These are phyloP conservation scores for Apamea epomidion DNA, from an alignment of 2,888 invertebrate genomes.

Conservation along the genomic window DNA sequence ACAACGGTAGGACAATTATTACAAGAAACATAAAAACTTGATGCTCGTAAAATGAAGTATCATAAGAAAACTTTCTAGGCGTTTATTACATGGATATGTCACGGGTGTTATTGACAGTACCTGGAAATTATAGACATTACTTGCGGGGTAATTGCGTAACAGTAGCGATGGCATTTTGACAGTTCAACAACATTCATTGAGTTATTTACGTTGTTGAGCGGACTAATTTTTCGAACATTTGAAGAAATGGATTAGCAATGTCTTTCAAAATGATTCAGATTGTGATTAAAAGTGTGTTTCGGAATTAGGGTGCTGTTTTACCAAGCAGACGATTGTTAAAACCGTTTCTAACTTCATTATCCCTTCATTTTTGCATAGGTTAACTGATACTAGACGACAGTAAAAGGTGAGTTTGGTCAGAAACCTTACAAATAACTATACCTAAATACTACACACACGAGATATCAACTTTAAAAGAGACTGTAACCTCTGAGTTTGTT, in stretches of 20 bases:
- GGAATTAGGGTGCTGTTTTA: not conserved
- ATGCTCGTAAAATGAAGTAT: slow-evolving; percentile 18
- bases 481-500: not conserved
- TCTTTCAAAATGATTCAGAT: not conserved
- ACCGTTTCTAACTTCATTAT: slow-evolving; percentile 12
- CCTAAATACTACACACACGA: not conserved
- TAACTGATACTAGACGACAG: not conserved
- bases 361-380: not conserved
- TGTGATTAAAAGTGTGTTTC: not conserved
- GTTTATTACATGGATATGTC: slow-evolving; percentile 16
- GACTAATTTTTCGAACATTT: not conserved
- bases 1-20: slow-evolving; percentile 36
- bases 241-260: not conserved
- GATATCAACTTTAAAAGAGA: not conserved
- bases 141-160: not conserved
- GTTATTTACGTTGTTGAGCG: not conserved
- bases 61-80: slow-evolving; percentile 38
- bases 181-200: not conserved
- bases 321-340: not conserved
- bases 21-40: slow-evolving; percentile 21
- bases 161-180: not conserved
- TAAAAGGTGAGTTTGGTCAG: not conserved
- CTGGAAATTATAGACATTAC: not conserved
- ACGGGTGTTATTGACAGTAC: slow-evolving; percentile 9
- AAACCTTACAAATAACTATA: not conserved